Base-by-base conservation (phyloP, 2,888 invertebrate species). In the Diplazon laetatorius region DNA sequence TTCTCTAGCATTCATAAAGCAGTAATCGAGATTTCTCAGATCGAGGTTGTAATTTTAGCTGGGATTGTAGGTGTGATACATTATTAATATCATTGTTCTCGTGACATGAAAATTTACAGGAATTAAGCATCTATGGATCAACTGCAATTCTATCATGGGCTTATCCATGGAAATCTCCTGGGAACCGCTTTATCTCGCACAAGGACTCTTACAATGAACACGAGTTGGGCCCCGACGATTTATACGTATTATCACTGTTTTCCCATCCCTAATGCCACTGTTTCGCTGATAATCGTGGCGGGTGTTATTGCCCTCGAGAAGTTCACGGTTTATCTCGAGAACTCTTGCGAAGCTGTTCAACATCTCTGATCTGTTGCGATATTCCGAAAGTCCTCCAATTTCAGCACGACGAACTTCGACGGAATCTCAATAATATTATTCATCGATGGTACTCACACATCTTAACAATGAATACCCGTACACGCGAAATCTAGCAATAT, bases 81-180 rank as follows among this genome's bases (percentile, higher is more conserved):
- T n/a, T n/a, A n/a, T 57, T 68, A 55, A 30, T 74, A 80, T 75
- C 71, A 66, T 74, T 63, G 71, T 65, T 74, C n/a, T 65, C 78
- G 76, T 78, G 71, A 78, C 76, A 80, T 70, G 80, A 76, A 82
- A 78, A 80, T 80, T 80, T 68, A 71, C 65, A 57, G 22, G 69
- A 69, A 78, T 78, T 78, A 76, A 74, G 57, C 72, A 42, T 39
- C 57, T 42, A 70, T 55, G 22, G 18, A 39, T 14, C n/a, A 6
- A 39, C 5, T 35, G 39, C 44, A 12, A n/a, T 66, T 50, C 3
- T 10, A 12, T 14, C 25, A 22, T 37, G 46, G 20, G 22, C 14
- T 25, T 65, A 1, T 20, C 18, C 22, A 35, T 25, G 18, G 9
- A 6, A 16, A 14, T 18, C 37, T 42, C 18, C 18, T 8, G 22